Conservation (phyloP, 2,888 invertebrate genomes). For the Griposia aprilina region DNA sequence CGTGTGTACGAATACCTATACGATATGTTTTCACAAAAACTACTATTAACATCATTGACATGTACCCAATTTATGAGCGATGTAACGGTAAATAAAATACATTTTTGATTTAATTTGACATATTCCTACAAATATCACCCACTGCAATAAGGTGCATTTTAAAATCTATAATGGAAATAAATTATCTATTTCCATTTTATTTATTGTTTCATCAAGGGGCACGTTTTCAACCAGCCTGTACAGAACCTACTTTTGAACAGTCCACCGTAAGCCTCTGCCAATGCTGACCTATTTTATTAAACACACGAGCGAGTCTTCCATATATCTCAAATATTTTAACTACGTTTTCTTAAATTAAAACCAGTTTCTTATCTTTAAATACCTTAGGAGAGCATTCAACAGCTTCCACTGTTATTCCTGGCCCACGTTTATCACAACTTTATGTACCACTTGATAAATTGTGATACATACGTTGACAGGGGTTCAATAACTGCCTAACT, state of each 20-base stretch:
- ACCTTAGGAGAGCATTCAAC: neutral
- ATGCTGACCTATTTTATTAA: neutral
- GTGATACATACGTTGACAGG: neutral
- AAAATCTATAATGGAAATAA: neutral
- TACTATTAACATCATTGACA: neutral
- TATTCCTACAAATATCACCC: neutral
- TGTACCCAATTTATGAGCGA: conserved; percentile 11
- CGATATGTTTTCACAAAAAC: conserved; percentile 5
- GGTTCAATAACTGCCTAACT: neutral
- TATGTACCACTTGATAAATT: neutral
- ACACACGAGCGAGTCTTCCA: neutral
- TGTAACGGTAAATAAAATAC: conserved; percentile 10
- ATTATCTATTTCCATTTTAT: neutral
- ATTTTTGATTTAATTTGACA: neutral
- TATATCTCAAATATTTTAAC: too few species aligned
- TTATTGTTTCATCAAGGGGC: neutral
- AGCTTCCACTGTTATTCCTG: neutral
- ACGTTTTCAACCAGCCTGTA: neutral
- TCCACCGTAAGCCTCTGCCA: neutral
- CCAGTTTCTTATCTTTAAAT: neutral
- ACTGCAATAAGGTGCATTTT: conserved; percentile 1
- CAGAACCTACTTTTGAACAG: neutral
- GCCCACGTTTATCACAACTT: neutral
- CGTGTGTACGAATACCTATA: neutral
- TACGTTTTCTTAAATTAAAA: neutral